Percentiles rank a stretch among this genome's conserved stretches.
Evolutionary conservation across 2,113 vertebrate genomes (phyloP).

Genomic region (Cebidichthys violaceus): DNA sequence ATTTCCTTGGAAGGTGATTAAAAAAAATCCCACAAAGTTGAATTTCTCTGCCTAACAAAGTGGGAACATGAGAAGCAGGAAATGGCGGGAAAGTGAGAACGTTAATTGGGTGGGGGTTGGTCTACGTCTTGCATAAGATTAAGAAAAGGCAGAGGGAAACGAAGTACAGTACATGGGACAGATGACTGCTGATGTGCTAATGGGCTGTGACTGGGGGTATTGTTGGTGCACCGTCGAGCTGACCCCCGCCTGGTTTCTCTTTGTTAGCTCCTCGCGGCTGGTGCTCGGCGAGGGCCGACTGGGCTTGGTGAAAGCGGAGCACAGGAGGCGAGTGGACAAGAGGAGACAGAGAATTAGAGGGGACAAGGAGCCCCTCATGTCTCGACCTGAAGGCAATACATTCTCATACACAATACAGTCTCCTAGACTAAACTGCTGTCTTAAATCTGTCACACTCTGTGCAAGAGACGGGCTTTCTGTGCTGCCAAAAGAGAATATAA

Average conservation of each 20-base stretch:
- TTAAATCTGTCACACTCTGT: slow-evolving; percentile 48
- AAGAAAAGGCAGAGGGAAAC: slow-evolving; percentile 33
- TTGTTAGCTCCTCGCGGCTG: slow-evolving; percentile 63
- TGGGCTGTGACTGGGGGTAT: slow-evolving; percentile 66
- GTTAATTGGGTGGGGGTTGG: slow-evolving; percentile 28
- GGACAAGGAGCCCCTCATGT: slow-evolving; percentile 53
- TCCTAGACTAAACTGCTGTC: slow-evolving; percentile 46
- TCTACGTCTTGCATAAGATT: slow-evolving; percentile 28
- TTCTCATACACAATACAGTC: slow-evolving; percentile 34
- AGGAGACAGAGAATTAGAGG: slow-evolving; percentile 36
- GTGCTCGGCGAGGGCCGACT: slow-evolving; percentile 60
- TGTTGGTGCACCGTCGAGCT: slow-evolving; percentile 57
- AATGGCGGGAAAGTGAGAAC: slow-evolving; percentile 63
- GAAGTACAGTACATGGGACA: slow-evolving; percentile 65
- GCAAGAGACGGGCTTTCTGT: neutral
- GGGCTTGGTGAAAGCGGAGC: slow-evolving; percentile 49
- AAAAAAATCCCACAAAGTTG: slow-evolving; percentile 27
- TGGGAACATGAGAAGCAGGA: slow-evolving; percentile 45
- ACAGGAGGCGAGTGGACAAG: slow-evolving; percentile 19
- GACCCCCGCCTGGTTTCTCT: slow-evolving; percentile 57
- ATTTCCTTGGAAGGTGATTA: slow-evolving; percentile 41
- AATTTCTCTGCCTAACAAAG: slow-evolving; percentile 19
- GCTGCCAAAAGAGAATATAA: slow-evolving; percentile 39
- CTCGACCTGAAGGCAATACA: slow-evolving; percentile 54
- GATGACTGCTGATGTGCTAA: slow-evolving; percentile 70